Conservation (phyloP, 2,888 invertebrate species). For the Meloe dianella region DNA sequence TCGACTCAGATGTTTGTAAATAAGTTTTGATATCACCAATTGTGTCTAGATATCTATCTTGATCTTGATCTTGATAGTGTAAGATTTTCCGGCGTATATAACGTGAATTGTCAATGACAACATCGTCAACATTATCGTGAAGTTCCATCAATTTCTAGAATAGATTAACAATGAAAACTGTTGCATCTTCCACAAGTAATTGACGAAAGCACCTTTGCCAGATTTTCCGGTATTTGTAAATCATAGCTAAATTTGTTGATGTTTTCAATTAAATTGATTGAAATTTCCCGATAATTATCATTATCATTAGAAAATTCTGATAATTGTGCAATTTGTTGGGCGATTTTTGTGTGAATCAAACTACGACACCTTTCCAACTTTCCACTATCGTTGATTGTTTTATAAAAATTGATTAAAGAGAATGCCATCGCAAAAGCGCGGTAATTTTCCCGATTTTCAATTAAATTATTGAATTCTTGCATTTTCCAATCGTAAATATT, state of each 20-base stretch:
- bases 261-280: slow-evolving; percentile 21
- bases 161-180: neutral
- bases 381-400: neutral
- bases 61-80: neutral
- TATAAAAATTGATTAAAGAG: slow-evolving; percentile 18
- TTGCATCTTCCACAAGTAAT: neutral
- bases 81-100: slow-evolving; percentile 14
- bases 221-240: slow-evolving; percentile 23
- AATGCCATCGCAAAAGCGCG: slow-evolving; percentile 24
- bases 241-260: slow-evolving; percentile 22
- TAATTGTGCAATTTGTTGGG: slow-evolving; percentile 18
- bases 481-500: slow-evolving; percentile 9
- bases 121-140: slow-evolving; percentile 20
- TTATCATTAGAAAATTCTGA: slow-evolving; percentile 8
- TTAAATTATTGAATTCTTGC: slow-evolving; percentile 14
- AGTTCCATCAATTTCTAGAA: slow-evolving; percentile 25
- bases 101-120: slow-evolving; percentile 4
- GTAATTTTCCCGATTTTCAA: slow-evolving; percentile 18
- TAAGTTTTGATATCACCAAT: slow-evolving; percentile 22
- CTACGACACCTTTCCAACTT: neutral
- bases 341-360: slow-evolving; percentile 18
- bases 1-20: slow-evolving; percentile 26
- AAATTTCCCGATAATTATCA: slow-evolving; percentile 13
- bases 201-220: slow-evolving; percentile 17
- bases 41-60: neutral